Evolutionary conservation across 2,888 invertebrate species (phyloP).

Genomic region (Agrenia bidenticulata): DNA sequence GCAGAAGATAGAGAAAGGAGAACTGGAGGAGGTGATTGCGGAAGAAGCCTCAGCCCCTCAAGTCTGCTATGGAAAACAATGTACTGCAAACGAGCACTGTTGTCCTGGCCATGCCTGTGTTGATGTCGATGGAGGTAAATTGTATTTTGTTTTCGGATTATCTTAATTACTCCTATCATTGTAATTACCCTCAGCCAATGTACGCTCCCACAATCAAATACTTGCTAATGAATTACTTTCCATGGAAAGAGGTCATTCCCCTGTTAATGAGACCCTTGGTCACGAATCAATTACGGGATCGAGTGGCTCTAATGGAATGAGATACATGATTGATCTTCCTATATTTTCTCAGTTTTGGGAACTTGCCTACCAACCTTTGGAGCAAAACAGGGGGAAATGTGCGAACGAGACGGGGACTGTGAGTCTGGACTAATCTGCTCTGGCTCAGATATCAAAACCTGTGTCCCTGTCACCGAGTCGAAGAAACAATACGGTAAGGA

Average conservation of each 20-base stretch:
- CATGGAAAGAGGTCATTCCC: too few relatives aligned
- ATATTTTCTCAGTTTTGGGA: conserved; percentile 62
- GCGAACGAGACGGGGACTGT: conserved; percentile 79
- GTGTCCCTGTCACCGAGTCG: conserved; percentile 73
- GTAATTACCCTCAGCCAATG: too few relatives aligned
- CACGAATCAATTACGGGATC: too few relatives aligned
- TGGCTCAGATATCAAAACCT: conserved; percentile 68
- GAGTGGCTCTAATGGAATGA: too few relatives aligned
- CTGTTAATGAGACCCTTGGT: too few relatives aligned
- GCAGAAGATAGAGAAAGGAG: conserved; percentile 53
- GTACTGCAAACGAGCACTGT: conserved; percentile 77
- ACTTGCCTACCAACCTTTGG: conserved; percentile 71
- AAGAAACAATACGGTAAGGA: conserved; percentile 75
- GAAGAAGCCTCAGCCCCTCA: conserved; percentile 62
- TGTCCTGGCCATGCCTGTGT: conserved; percentile 79
- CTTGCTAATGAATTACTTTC: too few relatives aligned
- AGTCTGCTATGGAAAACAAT: conserved; percentile 72
- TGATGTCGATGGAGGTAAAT: conserved; percentile 66
- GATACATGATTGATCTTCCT: too few relatives aligned
- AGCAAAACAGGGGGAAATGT: conserved; percentile 77
- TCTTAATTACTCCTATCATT: too few relatives aligned
- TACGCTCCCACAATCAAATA: too few relatives aligned
- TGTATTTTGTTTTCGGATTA: not conserved
- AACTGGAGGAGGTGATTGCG: conserved; percentile 55
- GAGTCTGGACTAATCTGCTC: conserved; percentile 79